These are phyloP conservation scores for Danionella cerebrum DNA, from an alignment of 2,113 vertebrate species.

Conservation along the genomic window DNA sequence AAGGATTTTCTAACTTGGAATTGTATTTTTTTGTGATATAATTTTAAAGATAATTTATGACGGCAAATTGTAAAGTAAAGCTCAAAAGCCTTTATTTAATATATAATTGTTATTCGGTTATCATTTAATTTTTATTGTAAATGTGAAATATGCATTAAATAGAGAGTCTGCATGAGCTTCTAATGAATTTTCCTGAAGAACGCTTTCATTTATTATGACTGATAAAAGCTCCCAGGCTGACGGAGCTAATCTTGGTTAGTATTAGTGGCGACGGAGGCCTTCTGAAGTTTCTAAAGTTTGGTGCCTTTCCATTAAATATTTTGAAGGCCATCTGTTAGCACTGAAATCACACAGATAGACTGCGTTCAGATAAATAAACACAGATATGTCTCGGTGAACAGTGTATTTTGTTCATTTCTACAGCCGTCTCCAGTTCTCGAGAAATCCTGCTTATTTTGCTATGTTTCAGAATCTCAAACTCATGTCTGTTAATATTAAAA, in stretches of 20 bases:
- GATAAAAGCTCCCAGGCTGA: slow-evolving; percentile 51
- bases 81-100: no score
- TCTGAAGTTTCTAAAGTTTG: slow-evolving; percentile 57
- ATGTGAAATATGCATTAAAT: no score
- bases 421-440: slow-evolving; percentile 52
- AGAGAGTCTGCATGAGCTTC: no score
- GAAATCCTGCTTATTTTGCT: slow-evolving; percentile 68
- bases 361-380: slow-evolving; percentile 71
- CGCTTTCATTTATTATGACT: background rate
- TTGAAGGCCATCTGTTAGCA: slow-evolving; percentile 70
- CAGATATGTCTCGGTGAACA: slow-evolving; percentile 47
- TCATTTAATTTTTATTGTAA: no score
- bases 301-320: slow-evolving; percentile 70
- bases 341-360: slow-evolving; percentile 66
- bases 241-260: slow-evolving; percentile 21
- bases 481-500: slow-evolving; percentile 65
- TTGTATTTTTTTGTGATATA: no score
- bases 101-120: no score
- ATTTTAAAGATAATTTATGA: no score
- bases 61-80: no score
- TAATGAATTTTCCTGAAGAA: no score
- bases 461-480: slow-evolving; percentile 57
- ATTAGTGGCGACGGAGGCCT: slow-evolving; percentile 53
- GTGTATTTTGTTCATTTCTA: slow-evolving; percentile 60
- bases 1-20: no score